phyloP scores from a whole-genome alignment of 1,140 invertebrate genomes.

The Drosophila parabipectinata region DNA sequence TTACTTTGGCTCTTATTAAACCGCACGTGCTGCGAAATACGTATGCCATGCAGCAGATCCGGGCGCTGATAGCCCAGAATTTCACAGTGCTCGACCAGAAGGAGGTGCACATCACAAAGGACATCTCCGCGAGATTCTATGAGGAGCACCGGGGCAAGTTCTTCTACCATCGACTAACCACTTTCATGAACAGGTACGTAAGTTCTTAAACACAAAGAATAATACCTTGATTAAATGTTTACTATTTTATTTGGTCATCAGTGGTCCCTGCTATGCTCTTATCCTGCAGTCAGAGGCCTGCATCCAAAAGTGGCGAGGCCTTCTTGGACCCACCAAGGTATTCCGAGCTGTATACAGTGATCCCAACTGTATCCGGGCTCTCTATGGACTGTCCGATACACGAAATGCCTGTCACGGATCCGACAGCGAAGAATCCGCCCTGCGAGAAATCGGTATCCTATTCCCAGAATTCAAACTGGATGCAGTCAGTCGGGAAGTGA shows the following conservation, averaged over 20 bases:
- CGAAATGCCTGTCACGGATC: constrained; percentile 96
- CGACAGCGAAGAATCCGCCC: constrained; percentile 91
- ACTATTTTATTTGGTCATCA: constrained; percentile 73
- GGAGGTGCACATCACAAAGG: constrained; percentile 86
- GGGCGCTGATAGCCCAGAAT: constrained; percentile 88
- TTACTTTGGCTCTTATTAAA: constrained; percentile 90
- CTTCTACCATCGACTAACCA: constrained; percentile 93
- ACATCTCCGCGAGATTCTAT: constrained; percentile 92
- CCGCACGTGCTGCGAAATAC: constrained; percentile 90
- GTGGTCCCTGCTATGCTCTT: constrained; percentile 92
- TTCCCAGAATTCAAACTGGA: constrained; percentile 90
- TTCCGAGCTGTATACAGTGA: constrained; percentile 91
- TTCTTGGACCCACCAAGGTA: constrained; percentile 96
- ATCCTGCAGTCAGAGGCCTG: constrained; percentile 91
- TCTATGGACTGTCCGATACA: constrained; percentile 95
- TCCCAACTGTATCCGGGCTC: constrained; percentile 91
- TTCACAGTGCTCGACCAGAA: constrained; percentile 91
- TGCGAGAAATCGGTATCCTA: constrained; percentile 91
- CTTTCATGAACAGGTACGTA: constrained; percentile 92
- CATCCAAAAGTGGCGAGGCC: constrained; percentile 90
- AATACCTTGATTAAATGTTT: neutral
- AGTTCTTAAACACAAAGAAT: neutral
- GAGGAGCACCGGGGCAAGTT: constrained; percentile 93
- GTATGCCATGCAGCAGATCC: constrained; percentile 87
- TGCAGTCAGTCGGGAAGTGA: constrained; percentile 8